Percentiles rank a stretch among this genome's conserved stretches.
These are phyloP conservation scores for Dioctria rufipes DNA, from an alignment of 2,888 invertebrate species.

Conservation along the genomic window DNA sequence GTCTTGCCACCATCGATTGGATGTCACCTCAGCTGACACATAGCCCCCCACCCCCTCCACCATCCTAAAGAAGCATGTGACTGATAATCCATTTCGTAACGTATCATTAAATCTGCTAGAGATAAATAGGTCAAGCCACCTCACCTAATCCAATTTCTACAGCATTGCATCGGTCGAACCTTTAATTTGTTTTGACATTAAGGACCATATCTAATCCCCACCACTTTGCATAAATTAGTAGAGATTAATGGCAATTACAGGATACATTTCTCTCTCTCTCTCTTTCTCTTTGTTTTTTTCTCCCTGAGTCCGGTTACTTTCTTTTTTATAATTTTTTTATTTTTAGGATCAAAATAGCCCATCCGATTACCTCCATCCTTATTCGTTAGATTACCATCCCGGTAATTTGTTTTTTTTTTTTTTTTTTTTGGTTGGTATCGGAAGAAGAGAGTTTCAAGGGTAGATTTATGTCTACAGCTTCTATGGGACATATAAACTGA, in stretches of 20 bases:
- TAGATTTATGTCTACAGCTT: conserved; percentile 42
- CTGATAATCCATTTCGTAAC: conserved; percentile 29
- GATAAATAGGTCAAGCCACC: conserved; percentile 34
- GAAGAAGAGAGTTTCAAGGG: conserved; percentile 1
- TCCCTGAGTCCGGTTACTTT: not conserved
- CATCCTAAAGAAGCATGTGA: conserved; percentile 9
- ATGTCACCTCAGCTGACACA: not conserved
- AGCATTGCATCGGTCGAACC: not conserved
- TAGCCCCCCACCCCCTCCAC: no score
- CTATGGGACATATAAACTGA: conserved; percentile 26
- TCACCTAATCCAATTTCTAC: not conserved
- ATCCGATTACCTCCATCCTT: conserved; percentile 48
- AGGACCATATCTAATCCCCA: conserved; percentile 46
- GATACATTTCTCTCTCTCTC: not conserved
- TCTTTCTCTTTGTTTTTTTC: conserved; percentile 14
- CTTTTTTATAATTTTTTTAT: not conserved
- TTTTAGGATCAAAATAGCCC: conserved; percentile 28
- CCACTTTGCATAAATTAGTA: conserved; percentile 49
- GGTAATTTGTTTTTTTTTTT: conserved; percentile 45
- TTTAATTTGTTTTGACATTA: conserved; percentile 51
- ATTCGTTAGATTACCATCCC: conserved; percentile 49
- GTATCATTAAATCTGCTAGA: not conserved
- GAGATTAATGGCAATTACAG: conserved; percentile 51
- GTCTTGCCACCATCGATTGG: conserved; percentile 36
- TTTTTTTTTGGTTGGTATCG: conserved; percentile 37